Evolutionary conservation across 1,140 invertebrate species (phyloP).

Genomic region (Brachionus manjavacas): DNA sequence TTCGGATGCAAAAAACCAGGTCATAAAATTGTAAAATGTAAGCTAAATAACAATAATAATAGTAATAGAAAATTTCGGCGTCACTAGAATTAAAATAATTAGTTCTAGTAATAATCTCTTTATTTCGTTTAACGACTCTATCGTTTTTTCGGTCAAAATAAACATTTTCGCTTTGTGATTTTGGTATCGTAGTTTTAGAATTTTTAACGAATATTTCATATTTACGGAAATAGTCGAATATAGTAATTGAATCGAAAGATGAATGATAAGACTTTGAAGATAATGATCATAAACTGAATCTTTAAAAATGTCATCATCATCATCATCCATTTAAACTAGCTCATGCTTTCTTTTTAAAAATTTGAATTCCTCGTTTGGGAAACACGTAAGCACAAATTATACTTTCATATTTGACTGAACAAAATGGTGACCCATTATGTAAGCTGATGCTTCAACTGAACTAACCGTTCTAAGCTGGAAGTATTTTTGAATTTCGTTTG

Average conservation of each 20-base stretch:
- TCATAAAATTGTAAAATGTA: too few species aligned
- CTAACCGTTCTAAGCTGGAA: not conserved
- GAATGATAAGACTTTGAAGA: not conserved
- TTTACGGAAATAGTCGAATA: not conserved
- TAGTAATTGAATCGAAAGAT: not conserved
- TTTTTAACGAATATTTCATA: not conserved
- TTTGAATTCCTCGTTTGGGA: not conserved
- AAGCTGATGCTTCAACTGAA: not conserved
- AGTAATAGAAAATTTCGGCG: not conserved
- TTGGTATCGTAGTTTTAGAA: not conserved
- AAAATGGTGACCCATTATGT: not conserved
- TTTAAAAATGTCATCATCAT: not conserved
- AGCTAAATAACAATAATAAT: too few species aligned
- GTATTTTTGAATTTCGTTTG: too few species aligned
- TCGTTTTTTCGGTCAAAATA: not conserved
- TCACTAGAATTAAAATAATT: not conserved
- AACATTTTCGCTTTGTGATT: not conserved
- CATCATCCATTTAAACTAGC: not conserved
- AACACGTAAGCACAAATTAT: not conserved
- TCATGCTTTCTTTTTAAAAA: conserved; percentile 5
- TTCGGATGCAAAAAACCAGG: too few species aligned
- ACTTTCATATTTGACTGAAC: not conserved
- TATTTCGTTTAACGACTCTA: not conserved
- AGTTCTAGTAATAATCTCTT: not conserved
- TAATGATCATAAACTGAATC: not conserved